Conservation (phyloP, 2,113 vertebrate genomes). For the Dicrurus megarhynchus region DNA sequence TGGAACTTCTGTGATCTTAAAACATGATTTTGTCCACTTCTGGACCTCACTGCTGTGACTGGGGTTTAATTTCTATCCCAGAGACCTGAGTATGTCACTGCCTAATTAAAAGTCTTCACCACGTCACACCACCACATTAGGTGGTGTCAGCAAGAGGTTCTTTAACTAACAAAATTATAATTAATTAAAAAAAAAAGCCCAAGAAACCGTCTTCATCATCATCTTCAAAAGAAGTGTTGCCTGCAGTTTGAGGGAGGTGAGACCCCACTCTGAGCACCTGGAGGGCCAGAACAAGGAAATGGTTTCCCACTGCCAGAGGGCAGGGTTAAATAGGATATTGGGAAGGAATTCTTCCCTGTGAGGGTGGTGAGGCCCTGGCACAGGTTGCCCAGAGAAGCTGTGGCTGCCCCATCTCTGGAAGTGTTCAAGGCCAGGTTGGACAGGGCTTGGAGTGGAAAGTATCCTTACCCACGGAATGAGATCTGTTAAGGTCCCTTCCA, state of each 20-base stretch:
- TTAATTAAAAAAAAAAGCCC: background rate
- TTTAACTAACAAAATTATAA: background rate
- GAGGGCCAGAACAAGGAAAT: background rate
- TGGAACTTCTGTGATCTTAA: background rate
- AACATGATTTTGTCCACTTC: background rate
- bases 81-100: background rate
- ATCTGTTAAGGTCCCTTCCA: background rate
- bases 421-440: background rate
- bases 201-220: background rate
- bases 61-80: background rate
- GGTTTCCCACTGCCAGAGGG: background rate
- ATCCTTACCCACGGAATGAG: background rate
- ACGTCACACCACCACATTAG: background rate
- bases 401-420: background rate
- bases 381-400: background rate
- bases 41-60: background rate
- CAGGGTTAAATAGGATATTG: background rate
- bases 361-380: rapidly evolving
- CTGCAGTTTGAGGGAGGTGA: background rate
- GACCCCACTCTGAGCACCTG: background rate
- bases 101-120: background rate
- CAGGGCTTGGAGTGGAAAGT: background rate
- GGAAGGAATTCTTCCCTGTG: background rate
- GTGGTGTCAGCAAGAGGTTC: background rate
- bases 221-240: rapidly evolving